These are phyloP conservation scores for Anolis apletophallus DNA, from an alignment of 2,797 vertebrate species.

Conservation along the genomic window DNA sequence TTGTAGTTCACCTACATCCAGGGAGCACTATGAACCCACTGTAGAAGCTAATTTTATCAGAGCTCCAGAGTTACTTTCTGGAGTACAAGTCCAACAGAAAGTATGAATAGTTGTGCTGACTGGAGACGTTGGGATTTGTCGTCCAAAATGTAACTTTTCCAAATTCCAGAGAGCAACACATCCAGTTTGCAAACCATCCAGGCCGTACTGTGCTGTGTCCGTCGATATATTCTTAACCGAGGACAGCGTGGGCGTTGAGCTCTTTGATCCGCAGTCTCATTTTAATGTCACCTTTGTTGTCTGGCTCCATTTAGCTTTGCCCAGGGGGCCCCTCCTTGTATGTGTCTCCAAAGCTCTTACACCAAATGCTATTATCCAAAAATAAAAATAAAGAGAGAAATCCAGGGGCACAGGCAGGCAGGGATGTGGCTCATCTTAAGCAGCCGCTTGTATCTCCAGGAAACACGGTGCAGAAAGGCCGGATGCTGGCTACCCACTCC, in stretches of 20 bases:
- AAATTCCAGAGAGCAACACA: too few species aligned
- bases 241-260: not conserved
- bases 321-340: not conserved
- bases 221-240: not conserved
- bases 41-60: too few species aligned
- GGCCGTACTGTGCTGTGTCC: not conserved
- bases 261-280: not conserved
- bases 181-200: not conserved
- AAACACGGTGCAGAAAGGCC: not conserved
- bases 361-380: not conserved
- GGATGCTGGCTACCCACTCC: not conserved
- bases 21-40: too few species aligned
- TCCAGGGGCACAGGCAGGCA: not conserved
- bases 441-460: not conserved
- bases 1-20: too few species aligned
- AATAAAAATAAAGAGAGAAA: not conserved
- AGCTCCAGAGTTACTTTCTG: too few species aligned
- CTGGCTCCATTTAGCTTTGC: not conserved
- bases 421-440: not conserved
- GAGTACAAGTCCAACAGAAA: too few species aligned
- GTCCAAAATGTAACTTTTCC: too few species aligned
- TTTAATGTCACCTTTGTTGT: not conserved
- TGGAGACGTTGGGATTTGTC: too few species aligned
- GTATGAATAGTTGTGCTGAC: too few species aligned
- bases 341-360: not conserved